phyloP scores from a whole-genome alignment of 2,113 vertebrate species.

The Strix uralensis region DNA sequence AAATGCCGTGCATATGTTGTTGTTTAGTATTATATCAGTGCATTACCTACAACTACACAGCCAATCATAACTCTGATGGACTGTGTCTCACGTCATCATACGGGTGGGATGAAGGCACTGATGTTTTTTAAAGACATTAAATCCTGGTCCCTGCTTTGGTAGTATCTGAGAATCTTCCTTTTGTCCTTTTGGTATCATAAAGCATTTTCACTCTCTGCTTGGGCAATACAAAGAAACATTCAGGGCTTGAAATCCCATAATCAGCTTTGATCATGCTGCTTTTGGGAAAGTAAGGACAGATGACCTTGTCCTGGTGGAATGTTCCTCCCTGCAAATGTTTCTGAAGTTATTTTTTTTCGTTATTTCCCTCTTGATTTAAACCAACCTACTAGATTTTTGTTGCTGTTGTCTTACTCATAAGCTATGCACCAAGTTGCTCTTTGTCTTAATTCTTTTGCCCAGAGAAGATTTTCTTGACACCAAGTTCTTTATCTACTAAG shows the following conservation, averaged over 20 bases:
- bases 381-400: background rate
- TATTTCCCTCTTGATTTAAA: slow-evolving; percentile 34
- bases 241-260: slow-evolving; percentile 30
- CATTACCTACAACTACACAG: background rate
- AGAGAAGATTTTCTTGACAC: background rate
- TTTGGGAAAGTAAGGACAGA: slow-evolving; percentile 39
- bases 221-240: slow-evolving; percentile 33
- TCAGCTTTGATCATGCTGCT: slow-evolving; percentile 47
- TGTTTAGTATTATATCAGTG: slow-evolving; percentile 41
- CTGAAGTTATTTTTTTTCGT: slow-evolving; percentile 25
- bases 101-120: background rate
- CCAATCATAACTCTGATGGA: background rate
- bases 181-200: background rate
- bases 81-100: background rate
- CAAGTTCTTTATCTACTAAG: background rate
- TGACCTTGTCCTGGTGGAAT: slow-evolving; percentile 50
- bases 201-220: slow-evolving; percentile 24
- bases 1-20: slow-evolving; percentile 40
- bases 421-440: background rate
- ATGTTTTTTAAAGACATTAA: background rate
- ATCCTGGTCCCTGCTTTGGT: background rate
- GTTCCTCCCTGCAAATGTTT: background rate
- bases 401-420: background rate
- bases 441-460: background rate
- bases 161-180: slow-evolving; percentile 20